Evolutionary conservation across 1,140 invertebrate genomes (phyloP).

Genomic region (Drosophila littoralis): DNA sequence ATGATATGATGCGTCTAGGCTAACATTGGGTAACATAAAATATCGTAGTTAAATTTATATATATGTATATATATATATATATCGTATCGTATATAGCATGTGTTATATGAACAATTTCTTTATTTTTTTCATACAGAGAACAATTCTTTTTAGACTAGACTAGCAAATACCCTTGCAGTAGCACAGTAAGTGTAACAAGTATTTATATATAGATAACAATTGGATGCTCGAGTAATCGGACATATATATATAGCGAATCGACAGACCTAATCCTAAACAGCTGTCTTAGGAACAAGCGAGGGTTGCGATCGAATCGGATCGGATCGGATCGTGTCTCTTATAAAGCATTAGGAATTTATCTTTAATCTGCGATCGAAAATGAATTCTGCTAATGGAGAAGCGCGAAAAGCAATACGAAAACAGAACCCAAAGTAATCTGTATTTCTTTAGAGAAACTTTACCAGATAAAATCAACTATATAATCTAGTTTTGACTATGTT

Average conservation of each 20-base stretch:
- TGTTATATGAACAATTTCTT: constrained; percentile 5
- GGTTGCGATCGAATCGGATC: not conserved
- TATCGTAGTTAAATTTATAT: constrained; percentile 18
- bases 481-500: no score
- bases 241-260: constrained; percentile 18
- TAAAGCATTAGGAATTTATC: constrained; percentile 3
- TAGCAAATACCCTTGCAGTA: constrained; percentile 32
- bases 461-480: no score
- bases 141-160: constrained; percentile 14
- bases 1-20: constrained; percentile 62
- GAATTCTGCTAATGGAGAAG: no score
- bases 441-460: no score
- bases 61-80: constrained; percentile 12
- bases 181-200: constrained; percentile 29
- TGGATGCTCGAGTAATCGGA: constrained; percentile 2
- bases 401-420: no score
- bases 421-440: no score
- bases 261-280: constrained; percentile 19
- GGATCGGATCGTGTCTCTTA: not conserved
- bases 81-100: not conserved
- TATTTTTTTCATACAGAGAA: constrained; percentile 18
- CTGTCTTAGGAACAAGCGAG: constrained; percentile 32
- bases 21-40: constrained; percentile 10
- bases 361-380: not conserved
- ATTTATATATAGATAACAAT: constrained; percentile 21